Evolutionary conservation across 2,888 invertebrate species (phyloP).

Genomic region (Octonoba sinensis): DNA sequence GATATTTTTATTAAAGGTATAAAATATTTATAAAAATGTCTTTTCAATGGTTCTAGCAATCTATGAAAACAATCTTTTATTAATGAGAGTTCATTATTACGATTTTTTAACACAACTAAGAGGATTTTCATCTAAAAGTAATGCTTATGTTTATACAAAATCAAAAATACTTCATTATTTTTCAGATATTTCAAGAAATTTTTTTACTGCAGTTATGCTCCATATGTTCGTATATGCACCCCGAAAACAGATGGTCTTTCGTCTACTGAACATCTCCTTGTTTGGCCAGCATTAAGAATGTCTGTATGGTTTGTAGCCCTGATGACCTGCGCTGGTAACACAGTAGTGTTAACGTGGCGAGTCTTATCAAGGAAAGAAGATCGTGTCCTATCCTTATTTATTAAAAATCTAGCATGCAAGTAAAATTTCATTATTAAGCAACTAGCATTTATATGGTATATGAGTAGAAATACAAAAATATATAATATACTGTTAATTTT

Average conservation of each 20-base stretch:
- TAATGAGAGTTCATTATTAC: no score
- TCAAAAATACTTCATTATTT: conserved; percentile 17
- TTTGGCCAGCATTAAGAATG: conserved; percentile 75
- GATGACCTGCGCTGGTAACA: conserved; percentile 77
- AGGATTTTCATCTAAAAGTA: no score
- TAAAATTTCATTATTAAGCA: not conserved
- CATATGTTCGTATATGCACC: conserved; percentile 75
- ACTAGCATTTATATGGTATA: no score
- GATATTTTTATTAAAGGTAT: no score
- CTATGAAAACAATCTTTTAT: no score
- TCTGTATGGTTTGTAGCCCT: conserved; percentile 78
- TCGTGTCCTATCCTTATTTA: conserved; percentile 77
- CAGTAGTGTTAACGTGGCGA: conserved; percentile 76
- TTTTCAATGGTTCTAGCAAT: no score
- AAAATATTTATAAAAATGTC: no score
- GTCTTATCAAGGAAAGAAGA: conserved; percentile 76
- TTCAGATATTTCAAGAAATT: conserved; percentile 77
- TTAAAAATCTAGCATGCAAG: conserved; percentile 77
- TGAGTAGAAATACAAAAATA: no score
- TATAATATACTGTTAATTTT: no score
- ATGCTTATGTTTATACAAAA: no score
- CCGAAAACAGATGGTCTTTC: conserved; percentile 79
- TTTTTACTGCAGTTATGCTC: conserved; percentile 77
- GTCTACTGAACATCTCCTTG: conserved; percentile 76
- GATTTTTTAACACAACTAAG: no score